These are phyloP conservation scores for Lasioglossum pauxillum DNA, from an alignment of 2,888 invertebrate genomes.

Conservation along the genomic window DNA sequence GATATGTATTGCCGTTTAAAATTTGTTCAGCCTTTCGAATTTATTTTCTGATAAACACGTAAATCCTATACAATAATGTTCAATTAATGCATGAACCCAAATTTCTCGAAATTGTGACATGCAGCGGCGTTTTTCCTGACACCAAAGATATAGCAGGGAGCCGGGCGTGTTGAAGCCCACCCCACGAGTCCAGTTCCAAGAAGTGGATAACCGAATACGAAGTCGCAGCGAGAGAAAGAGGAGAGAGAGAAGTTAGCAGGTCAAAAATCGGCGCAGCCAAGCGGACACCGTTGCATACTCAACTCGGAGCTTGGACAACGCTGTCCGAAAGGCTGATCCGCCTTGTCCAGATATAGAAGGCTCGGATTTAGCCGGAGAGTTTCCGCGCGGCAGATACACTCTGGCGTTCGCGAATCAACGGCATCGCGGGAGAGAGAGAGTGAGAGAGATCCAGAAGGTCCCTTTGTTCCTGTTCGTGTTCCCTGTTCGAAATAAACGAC, in stretches of 20 bases:
- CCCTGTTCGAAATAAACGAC: constrained; percentile 37
- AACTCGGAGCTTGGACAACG: not conserved
- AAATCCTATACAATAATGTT: no score
- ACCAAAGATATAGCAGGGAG: not conserved
- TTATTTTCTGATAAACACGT: no score
- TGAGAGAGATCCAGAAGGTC: not conserved
- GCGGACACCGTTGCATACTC: not conserved
- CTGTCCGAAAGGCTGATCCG: constrained; percentile 16
- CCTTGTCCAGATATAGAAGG: constrained; percentile 18
- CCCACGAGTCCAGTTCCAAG: not conserved
- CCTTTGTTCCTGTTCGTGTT: constrained; percentile 33
- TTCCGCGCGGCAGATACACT: not conserved
- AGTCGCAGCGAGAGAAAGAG: not conserved
- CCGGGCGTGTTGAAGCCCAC: not conserved
- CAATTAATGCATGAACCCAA: no score
- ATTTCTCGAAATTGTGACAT: no score
- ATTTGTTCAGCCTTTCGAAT: no score
- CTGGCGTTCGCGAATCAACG: constrained; percentile 6
- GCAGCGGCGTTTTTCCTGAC: no score
- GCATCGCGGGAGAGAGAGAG: not conserved
- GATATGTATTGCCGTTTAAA: no score
- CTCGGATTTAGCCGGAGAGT: constrained; percentile 13
- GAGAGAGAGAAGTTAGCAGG: not conserved
- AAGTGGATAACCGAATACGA: not conserved
- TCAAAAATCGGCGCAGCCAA: not conserved